Evolutionary conservation across 2,113 vertebrate genomes (phyloP).

Genomic region (Polypterus senegalus): DNA sequence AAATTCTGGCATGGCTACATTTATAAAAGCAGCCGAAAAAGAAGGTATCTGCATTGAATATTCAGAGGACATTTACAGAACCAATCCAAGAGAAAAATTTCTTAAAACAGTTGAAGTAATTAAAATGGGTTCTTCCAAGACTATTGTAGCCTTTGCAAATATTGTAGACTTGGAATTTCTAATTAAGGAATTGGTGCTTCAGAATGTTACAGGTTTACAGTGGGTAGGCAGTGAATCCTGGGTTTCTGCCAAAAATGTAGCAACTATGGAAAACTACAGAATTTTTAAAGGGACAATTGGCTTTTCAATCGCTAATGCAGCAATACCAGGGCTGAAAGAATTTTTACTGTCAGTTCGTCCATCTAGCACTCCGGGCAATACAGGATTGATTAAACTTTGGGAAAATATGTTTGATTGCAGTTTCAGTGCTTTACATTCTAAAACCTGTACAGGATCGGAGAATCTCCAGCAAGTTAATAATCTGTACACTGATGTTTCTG

Average conservation of each 20-base stretch:
- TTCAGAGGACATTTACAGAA: conserved; percentile 10
- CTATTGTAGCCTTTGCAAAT: conserved; percentile 10
- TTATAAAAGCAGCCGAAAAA: conserved; percentile 3
- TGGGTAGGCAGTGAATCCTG: conserved; percentile 9
- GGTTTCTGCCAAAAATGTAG: background rate
- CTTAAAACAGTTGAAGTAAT: conserved; percentile 6
- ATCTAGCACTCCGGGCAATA: background rate
- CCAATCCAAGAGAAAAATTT: conserved; percentile 7
- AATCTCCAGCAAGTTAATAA: background rate
- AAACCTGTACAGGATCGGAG: conserved; percentile 3
- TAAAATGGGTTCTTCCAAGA: conserved; percentile 2
- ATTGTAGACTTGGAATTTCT: conserved; percentile 9
- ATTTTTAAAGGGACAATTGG: conserved; percentile 4
- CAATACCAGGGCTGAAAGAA: conserved; percentile 4
- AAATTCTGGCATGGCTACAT: conserved; percentile 6
- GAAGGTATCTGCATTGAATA: conserved; percentile 10
- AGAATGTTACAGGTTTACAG: conserved; percentile 13
- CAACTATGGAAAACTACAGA: background rate
- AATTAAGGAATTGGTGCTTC: conserved; percentile 12
- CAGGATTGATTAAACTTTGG: conserved; percentile 2
- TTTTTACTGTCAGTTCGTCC: conserved; percentile 3
- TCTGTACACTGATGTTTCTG: conserved; percentile 6
- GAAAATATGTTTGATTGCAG: conserved; percentile 5
- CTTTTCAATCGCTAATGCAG: background rate
- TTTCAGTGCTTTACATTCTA: background rate